Percentiles rank a stretch among this genome's conserved stretches.
Conservation (phyloP, 2,888 invertebrate species). For the Phalera bucephala region DNA sequence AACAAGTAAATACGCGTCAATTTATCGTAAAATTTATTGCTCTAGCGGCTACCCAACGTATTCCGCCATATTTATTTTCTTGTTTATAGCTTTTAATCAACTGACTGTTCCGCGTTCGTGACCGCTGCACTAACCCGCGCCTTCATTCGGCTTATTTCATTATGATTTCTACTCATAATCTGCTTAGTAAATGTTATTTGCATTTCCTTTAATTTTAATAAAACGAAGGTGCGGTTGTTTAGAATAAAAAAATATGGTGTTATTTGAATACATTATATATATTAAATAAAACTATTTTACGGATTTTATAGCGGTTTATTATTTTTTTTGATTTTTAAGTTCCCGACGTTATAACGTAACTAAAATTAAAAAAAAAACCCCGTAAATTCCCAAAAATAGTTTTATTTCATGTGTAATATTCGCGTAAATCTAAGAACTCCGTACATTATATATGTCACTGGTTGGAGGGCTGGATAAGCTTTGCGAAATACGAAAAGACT, state of each 20-base stretch:
- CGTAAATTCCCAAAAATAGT: too few relatives aligned
- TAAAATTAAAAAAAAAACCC: too few relatives aligned
- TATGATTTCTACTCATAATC: conserved; percentile 15
- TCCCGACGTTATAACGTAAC: too few relatives aligned
- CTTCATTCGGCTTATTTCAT: conserved; percentile 26
- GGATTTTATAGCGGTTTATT: too few relatives aligned
- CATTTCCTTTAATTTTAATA: background rate
- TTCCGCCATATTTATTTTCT: conserved; percentile 42
- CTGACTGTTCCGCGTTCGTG: conserved; percentile 54
- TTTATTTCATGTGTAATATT: too few relatives aligned
- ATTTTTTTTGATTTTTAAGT: too few relatives aligned
- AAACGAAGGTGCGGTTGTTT: background rate
- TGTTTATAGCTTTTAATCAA: conserved; percentile 53
- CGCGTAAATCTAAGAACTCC: too few relatives aligned
- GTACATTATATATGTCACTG: too few relatives aligned
- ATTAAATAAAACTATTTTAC: too few relatives aligned
- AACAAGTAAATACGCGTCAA: conserved; percentile 14
- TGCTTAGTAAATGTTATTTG: conserved; percentile 8
- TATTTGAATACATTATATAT: background rate
- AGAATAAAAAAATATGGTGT: too few relatives aligned
- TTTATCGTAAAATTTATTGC: conserved; percentile 22
- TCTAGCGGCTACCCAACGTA: conserved; percentile 12
- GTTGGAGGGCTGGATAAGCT: too few relatives aligned
- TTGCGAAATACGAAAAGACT: too few relatives aligned
- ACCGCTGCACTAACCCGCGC: conserved; percentile 50